Evolutionary conservation across 1,140 invertebrate genomes (phyloP).

Genomic region (Tenebrio molitor): DNA sequence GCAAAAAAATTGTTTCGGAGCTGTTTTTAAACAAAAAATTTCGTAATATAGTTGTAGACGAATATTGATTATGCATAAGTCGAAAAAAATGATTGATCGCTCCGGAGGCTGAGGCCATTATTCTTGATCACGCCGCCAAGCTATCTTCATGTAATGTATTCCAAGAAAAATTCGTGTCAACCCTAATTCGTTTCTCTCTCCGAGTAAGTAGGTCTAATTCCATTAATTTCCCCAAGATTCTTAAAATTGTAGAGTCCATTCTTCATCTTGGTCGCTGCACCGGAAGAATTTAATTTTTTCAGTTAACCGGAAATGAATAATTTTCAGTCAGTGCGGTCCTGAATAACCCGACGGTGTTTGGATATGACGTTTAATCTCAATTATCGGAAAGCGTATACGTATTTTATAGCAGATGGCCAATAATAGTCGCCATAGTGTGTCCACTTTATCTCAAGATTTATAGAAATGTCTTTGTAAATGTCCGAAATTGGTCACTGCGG

Average conservation of each 20-base stretch:
- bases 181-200: neutral
- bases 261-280: too few relatives aligned
- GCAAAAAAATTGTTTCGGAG: too few relatives aligned
- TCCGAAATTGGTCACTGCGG: conserved; percentile 30
- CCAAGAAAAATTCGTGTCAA: neutral
- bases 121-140: conserved; percentile 12
- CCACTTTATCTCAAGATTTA: conserved; percentile 29
- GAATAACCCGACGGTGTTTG: too few relatives aligned
- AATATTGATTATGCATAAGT: conserved; percentile 8
- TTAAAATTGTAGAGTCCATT: too few relatives aligned
- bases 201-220: too few relatives aligned
- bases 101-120: neutral
- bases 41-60: conserved; percentile 7
- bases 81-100: conserved; percentile 10
- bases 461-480: conserved; percentile 32
- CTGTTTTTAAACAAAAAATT: too few relatives aligned
- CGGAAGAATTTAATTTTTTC: too few relatives aligned
- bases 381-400: conserved; percentile 4
- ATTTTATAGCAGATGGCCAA: conserved; percentile 20
- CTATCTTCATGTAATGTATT: conserved; percentile 7
- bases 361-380: neutral
- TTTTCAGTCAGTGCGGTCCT: too few relatives aligned
- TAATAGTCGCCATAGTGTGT: conserved; percentile 19
- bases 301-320: too few relatives aligned
- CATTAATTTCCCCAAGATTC: too few relatives aligned